Base-by-base conservation (phyloP, 2,797 vertebrate species). In the Tenualosa ilisha region DNA sequence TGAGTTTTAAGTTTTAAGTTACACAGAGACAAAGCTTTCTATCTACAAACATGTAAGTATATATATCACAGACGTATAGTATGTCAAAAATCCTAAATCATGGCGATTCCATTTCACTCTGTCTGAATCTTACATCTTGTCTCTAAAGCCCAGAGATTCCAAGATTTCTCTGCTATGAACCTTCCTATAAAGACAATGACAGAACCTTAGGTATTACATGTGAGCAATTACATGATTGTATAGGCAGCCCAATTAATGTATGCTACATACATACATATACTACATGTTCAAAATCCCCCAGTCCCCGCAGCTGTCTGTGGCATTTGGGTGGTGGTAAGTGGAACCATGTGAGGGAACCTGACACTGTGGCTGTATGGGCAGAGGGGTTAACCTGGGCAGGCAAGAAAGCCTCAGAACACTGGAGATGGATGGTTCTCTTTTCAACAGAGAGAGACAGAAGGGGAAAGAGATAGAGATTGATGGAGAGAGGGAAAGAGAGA, bases 311-410 rank as follows among this genome's bases (percentile, higher is more conserved):
- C 63, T 31, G 31, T 31, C 31, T 31, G 31, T 2, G 91, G 88
- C 89, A 84, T 87, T 90, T 90, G 86, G 87, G 89, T 92, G 72
- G 40, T 79, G 72, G 88, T 95, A 92, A 95, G 88, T 91, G 88
- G 93, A 95, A 94, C 92, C 94, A 95, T 90, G 93, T 93, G 93
- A 90, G 86, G 92, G 91, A 95, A 94, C 90, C 89, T 87, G 93
- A 95, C 93, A 93, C 91, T 79, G 84, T 87, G 3, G 31, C 85
- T 91, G 86, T 87, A 88, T 88, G 89, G 87, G 86, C 89, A 89
- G 81, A 90, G 88, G 87, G 88, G 90, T 90, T 89, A 91, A 92
- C 91, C 88, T 89, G 88, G 90, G 85, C 87, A 84, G 89, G 88
- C 88, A 31, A 82, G 85, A 88, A 88, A 86, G 84, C 89, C 84